Percentiles rank a stretch among this genome's conserved stretches.
Evolutionary conservation across 2,797 vertebrate species (phyloP).

Genomic region (Takifugu rubripes): DNA sequence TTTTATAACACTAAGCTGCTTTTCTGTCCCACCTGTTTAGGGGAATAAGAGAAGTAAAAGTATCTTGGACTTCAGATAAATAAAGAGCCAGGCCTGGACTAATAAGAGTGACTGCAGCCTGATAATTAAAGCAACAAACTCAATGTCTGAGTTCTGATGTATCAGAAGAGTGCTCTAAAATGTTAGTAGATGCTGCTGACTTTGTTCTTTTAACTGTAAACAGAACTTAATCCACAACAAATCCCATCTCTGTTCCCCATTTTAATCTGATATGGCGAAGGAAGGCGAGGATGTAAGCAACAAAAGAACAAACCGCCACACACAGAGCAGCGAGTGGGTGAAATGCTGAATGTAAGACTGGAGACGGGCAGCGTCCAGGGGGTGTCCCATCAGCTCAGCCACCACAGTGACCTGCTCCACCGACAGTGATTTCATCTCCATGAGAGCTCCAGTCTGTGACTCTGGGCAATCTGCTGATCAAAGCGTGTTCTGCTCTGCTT

Average conservation of each 20-base stretch:
- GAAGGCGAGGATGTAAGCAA: slow-evolving; percentile 15
- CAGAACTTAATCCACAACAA: slow-evolving; percentile 69
- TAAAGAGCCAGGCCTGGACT: slow-evolving; percentile 20
- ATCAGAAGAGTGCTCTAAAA: too few relatives aligned
- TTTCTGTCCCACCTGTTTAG: slow-evolving; percentile 66
- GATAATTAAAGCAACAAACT: slow-evolving; percentile 11
- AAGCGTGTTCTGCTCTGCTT: slow-evolving; percentile 24
- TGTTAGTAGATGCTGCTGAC: slow-evolving; percentile 7
- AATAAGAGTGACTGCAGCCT: slow-evolving; percentile 14
- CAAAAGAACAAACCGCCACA: slow-evolving; percentile 5
- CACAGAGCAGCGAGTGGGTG: slow-evolving; percentile 5
- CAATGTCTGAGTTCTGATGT: slow-evolving; percentile 3
- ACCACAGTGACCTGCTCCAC: slow-evolving; percentile 15
- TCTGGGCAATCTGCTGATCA: slow-evolving; percentile 31
- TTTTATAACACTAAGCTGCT: slow-evolving; percentile 78
- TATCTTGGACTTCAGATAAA: slow-evolving; percentile 30
- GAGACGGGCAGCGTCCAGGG: slow-evolving; percentile 27
- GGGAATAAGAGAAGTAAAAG: slow-evolving; percentile 37
- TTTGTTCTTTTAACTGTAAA: slow-evolving; percentile 57
- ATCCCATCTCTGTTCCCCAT: slow-evolving; percentile 62
- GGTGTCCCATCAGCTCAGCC: slow-evolving; percentile 31
- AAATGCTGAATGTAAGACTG: slow-evolving; percentile 25
- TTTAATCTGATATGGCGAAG: slow-evolving; percentile 57
- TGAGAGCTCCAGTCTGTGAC: slow-evolving; percentile 38
- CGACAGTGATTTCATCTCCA: slow-evolving; percentile 39